Conservation (phyloP, 1,140 invertebrate genomes). For the Acromyrmex echinatior region DNA sequence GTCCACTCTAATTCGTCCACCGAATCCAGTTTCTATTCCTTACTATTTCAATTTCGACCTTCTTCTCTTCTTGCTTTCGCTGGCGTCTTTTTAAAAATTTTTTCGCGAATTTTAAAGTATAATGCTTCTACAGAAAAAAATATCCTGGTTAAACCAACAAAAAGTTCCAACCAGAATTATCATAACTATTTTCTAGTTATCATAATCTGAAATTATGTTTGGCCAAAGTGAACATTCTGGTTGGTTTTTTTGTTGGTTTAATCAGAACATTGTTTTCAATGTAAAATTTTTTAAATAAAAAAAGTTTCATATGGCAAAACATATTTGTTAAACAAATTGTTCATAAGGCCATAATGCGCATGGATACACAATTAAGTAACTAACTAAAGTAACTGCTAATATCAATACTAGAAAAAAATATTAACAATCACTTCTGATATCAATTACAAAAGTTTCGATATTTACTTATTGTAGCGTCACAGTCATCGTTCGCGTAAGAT, state of each 20-base stretch:
- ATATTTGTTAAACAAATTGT: neutral
- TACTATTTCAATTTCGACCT: slow-evolving; percentile 32
- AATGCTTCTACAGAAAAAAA: neutral
- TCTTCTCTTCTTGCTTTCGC: neutral
- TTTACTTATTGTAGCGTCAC: neutral
- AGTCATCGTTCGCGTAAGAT: neutral
- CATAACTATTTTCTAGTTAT: too few species aligned
- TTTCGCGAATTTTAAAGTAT: neutral
- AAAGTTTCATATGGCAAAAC: neutral
- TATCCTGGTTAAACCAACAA: too few species aligned
- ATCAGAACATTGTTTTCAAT: too few species aligned
- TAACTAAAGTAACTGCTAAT: too few species aligned
- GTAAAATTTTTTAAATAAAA: neutral
- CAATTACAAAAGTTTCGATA: neutral
- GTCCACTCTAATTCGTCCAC: slow-evolving; percentile 3
- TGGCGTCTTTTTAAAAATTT: neutral
- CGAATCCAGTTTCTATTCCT: slow-evolving; percentile 31
- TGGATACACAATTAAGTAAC: too few species aligned
- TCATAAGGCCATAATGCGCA: too few species aligned
- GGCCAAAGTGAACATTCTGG: too few species aligned
- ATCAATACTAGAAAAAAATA: neutral
- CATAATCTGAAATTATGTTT: too few species aligned
- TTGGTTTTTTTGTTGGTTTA: too few species aligned
- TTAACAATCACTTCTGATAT: neutral
- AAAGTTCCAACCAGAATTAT: too few species aligned